These are phyloP conservation scores for Vanessa cardui DNA, from an alignment of 2,888 invertebrate genomes.

Conservation along the genomic window DNA sequence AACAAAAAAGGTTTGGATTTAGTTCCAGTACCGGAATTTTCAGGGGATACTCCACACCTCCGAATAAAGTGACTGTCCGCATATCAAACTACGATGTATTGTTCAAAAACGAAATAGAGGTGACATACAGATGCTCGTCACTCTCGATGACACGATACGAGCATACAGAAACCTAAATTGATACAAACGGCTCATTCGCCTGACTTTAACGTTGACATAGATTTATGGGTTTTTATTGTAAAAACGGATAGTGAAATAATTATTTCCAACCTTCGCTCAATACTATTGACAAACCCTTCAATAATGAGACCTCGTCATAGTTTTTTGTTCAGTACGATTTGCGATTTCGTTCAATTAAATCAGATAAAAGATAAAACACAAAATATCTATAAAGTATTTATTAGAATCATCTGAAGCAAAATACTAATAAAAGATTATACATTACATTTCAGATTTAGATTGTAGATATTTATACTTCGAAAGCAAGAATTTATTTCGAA, in stretches of 20 bases:
- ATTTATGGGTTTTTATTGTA: conserved; percentile 20
- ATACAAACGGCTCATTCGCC: neutral
- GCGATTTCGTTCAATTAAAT: neutral
- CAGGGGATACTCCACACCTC: too few relatives aligned
- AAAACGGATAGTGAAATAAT: conserved; percentile 3
- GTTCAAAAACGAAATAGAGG: too few relatives aligned
- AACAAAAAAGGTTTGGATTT: too few relatives aligned
- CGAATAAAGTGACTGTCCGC: too few relatives aligned
- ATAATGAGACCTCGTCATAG: neutral
- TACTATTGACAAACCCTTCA: conserved; percentile 4
- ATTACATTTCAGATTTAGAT: too few relatives aligned
- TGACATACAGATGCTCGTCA: neutral
- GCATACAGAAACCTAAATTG: neutral
- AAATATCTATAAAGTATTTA: neutral
- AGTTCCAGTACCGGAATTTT: too few relatives aligned
- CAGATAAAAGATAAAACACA: neutral
- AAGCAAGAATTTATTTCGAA: neutral
- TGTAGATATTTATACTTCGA: neutral
- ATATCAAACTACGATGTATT: too few relatives aligned
- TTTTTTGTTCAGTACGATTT: conserved; percentile 6
- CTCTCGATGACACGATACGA: neutral
- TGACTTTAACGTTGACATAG: conserved; percentile 12
- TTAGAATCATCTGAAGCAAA: too few relatives aligned
- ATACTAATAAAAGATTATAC: neutral
- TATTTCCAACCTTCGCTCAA: conserved; percentile 8